Evolutionary conservation across 2,888 invertebrate species (phyloP), one percentile per base, ranked within the genome.

Genomic region (Cheilosia variabilis): DNA sequence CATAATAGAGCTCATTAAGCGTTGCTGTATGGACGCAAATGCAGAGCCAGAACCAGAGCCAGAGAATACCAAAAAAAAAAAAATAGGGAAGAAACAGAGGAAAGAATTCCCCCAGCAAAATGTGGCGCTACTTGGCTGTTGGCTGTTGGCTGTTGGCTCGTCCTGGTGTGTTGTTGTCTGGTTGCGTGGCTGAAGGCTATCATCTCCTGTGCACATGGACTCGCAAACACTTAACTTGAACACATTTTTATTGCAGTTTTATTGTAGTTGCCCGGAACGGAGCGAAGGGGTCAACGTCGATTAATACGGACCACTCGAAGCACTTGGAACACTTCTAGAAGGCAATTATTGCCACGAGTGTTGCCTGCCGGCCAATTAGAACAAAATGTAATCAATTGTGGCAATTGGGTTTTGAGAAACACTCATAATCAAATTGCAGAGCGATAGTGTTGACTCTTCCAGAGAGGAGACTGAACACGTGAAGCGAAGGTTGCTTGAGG

Each of bases 1-100:
- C 55, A 78, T 78, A 78, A 78, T 50, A 63, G 69, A 78, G 62
- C 69, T 78, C 63, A 71, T 78, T 63, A 78, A 78, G 41, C 37
- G 78, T 71, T 78, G 57, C 71, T 31, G 7, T 31, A 78, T 71
- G 69, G 63, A 47, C 63, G 52, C 69, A 78, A 63, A 78, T 63
- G 47, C 34, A 60, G 10, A 19, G 4, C 0, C 50, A 24, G 45
- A n/a, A 22, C 13, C 50, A 6, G 57, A 63, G 19, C 5, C 7
- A 2, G 43, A 13, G 15, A 27, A 7, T 24, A 41, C 22, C 43
- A 58, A 50, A 65, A 45, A 58, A 57, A 53, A 55, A 65, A 27
- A 53, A 55, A 65, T 27, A 52, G 4, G 6, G 7, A 45, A 6
- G 3, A 3, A 10, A 34, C 3, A 34, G 1, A 17, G 17, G 17